Percentiles rank a stretch among this genome's conserved stretches.
phyloP scores from a whole-genome alignment of 1,140 invertebrate species.

The Magallana gigas region DNA sequence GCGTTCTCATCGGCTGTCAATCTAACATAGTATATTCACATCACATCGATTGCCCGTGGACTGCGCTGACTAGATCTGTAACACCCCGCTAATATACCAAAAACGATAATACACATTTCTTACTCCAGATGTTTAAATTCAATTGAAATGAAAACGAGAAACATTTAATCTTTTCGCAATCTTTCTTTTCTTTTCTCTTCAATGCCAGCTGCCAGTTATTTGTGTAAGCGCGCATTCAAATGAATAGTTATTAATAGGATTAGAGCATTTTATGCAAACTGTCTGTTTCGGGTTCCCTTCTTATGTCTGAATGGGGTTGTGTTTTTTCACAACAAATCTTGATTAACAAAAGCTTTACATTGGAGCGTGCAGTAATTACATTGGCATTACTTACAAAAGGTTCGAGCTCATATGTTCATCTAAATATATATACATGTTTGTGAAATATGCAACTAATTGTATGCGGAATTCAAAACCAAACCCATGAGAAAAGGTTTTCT shows the following conservation, averaged over 20 bases:
- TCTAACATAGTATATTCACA: conserved; percentile 23
- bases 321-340: neutral
- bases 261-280: conserved; percentile 18
- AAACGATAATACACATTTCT: neutral
- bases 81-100: neutral
- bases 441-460: no score
- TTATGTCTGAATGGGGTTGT: neutral
- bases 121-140: conserved; percentile 9
- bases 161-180: conserved; percentile 21
- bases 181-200: neutral
- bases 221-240: neutral
- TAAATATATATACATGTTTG: no score
- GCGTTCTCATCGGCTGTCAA: conserved; percentile 15
- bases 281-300: neutral
- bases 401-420: no score
- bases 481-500: no score
- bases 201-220: neutral
- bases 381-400: neutral
- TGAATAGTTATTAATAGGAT: conserved; percentile 10
- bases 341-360: neutral
- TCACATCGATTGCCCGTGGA: conserved; percentile 17
- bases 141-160: conserved; percentile 9
- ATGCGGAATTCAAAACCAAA: no score
- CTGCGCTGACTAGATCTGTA: neutral
- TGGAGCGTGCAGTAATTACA: neutral